Conservation (phyloP, 1,140 invertebrate species). For the Mamestra configurata region DNA sequence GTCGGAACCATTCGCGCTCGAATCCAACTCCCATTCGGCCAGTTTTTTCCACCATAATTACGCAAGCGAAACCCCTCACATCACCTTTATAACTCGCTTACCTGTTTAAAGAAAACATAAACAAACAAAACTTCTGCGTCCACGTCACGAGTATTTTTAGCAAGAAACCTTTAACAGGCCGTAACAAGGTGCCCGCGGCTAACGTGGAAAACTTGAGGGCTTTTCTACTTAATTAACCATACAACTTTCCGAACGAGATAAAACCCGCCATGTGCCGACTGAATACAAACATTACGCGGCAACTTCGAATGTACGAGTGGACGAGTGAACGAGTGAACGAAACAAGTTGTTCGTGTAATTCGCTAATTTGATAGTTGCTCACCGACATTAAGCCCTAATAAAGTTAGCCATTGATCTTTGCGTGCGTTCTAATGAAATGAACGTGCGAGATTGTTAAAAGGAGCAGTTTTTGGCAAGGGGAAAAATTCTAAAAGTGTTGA, state of each 20-base stretch:
- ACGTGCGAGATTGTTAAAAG: not conserved
- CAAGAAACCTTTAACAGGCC: constrained; percentile 62
- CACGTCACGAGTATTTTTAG: constrained; percentile 15
- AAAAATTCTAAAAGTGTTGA: too few relatives aligned
- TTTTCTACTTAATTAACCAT: constrained; percentile 80
- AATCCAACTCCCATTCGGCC: too few relatives aligned
- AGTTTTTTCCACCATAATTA: not conserved
- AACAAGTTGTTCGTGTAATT: constrained; percentile 51
- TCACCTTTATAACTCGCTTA: constrained; percentile 15
- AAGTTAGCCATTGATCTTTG: constrained; percentile 43
- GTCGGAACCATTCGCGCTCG: too few relatives aligned
- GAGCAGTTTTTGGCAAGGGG: not conserved
- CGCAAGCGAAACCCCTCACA: not conserved
- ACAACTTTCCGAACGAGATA: constrained; percentile 74
- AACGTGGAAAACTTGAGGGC: constrained; percentile 76
- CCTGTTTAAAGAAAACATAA: constrained; percentile 27
- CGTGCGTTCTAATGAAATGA: constrained; percentile 11
- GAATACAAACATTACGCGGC: constrained; percentile 65
- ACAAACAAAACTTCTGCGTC: constrained; percentile 50
- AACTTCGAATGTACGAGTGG: constrained; percentile 51
- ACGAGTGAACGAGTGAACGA: constrained; percentile 21
- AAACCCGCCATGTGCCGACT: constrained; percentile 64
- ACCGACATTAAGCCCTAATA: constrained; percentile 42
- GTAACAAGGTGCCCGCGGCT: constrained; percentile 77
- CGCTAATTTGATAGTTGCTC: constrained; percentile 52